Evolutionary conservation across 1,140 invertebrate genomes (phyloP).

Genomic region (Macrobrachium rosenbergii): DNA sequence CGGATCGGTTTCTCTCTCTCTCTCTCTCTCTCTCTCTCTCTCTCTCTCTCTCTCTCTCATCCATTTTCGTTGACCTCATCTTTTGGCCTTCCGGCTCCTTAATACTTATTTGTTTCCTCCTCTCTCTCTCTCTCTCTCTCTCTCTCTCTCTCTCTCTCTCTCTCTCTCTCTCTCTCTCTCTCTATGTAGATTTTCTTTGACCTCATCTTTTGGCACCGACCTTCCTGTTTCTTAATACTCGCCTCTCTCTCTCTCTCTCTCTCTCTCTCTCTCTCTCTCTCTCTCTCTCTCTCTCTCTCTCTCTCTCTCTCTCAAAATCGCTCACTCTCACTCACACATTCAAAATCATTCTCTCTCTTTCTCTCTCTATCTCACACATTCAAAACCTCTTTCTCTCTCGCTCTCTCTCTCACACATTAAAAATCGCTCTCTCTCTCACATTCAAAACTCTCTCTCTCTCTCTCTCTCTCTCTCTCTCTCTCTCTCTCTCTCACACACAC

Average conservation of each 20-base stretch:
- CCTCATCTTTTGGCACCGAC: neutral
- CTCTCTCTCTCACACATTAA: neutral
- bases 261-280: neutral
- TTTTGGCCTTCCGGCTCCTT: neutral
- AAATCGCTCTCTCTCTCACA: neutral
- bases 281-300: neutral
- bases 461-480: neutral
- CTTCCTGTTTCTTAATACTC: neutral
- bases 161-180: neutral
- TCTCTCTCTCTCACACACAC: slow-evolving; percentile 14
- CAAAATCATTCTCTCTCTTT: neutral
- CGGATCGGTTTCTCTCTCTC: neutral
- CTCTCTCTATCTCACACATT: neutral
- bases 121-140: neutral
- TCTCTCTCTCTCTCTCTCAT: slow-evolving; percentile 1
- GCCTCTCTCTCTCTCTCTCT: neutral
- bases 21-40: neutral
- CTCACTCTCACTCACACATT: no score
- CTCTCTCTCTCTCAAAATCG: no score
- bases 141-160: neutral
- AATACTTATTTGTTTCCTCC: neutral
- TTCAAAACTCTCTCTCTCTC: neutral
- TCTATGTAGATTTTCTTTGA: neutral
- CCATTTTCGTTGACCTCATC: neutral
- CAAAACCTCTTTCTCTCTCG: neutral